phyloP scores from a whole-genome alignment of 2,888 invertebrate genomes.

The Crepidodera aurea region DNA sequence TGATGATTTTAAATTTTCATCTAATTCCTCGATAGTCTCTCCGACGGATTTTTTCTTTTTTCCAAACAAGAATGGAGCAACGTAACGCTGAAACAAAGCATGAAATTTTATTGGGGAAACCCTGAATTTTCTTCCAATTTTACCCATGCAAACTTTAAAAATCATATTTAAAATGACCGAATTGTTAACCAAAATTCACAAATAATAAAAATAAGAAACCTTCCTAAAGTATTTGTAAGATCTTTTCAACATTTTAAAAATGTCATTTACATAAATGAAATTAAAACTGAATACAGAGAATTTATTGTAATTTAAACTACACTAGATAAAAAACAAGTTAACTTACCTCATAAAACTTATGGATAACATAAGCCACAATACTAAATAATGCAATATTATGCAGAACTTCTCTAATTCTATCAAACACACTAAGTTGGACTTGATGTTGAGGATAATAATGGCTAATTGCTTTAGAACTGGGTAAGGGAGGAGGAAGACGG shows the following conservation, averaged over 20 bases:
- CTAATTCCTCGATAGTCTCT: conserved; percentile 73
- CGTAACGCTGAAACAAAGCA: conserved; percentile 65
- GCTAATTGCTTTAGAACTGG: conserved; percentile 40
- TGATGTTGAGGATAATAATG: conserved; percentile 37
- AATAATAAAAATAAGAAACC: too few species aligned
- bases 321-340: too few species aligned
- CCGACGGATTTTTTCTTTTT: conserved; percentile 71
- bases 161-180: too few species aligned
- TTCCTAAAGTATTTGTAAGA: too few species aligned
- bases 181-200: too few species aligned
- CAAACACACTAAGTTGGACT: conserved; percentile 61
- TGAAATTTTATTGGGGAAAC: too few species aligned
- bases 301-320: too few species aligned
- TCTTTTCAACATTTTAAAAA: too few species aligned
- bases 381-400: conserved; percentile 79
- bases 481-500: conserved; percentile 46
- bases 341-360: conserved; percentile 83
- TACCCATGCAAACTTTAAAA: too few species aligned
- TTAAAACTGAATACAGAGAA: too few species aligned
- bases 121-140: too few species aligned
- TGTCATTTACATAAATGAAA: too few species aligned
- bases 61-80: conserved; percentile 74
- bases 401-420: conserved; percentile 72
- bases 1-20: conserved; percentile 70
- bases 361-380: conserved; percentile 79